Conservation (phyloP, 2,888 invertebrate genomes). For the Sycophila texana region DNA sequence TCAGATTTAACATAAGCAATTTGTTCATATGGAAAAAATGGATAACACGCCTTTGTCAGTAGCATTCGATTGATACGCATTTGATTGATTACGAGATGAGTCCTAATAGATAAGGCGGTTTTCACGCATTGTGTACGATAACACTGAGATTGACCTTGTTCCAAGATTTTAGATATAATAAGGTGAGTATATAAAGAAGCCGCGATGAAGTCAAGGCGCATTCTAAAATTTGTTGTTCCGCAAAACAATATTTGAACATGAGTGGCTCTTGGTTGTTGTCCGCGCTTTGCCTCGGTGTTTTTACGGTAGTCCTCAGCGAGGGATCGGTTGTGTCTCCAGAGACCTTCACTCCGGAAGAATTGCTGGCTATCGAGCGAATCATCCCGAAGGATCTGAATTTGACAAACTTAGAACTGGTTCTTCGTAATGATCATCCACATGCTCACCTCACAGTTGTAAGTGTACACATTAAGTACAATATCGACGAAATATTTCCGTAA, state of each 20-base stretch:
- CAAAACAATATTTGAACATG: neutral
- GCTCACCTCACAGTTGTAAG: constrained; percentile 32
- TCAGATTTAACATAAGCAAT: neutral
- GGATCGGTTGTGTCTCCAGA: constrained; percentile 4
- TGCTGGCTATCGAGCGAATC: neutral
- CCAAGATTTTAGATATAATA: neutral
- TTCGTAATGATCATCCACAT: constrained; percentile 18
- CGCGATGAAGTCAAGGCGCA: neutral
- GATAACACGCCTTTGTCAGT: neutral
- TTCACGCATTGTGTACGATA: neutral
- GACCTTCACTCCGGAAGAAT: neutral
- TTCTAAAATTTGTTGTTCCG: neutral
- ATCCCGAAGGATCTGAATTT: constrained; percentile 29
- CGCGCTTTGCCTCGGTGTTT: neutral
- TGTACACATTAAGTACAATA: neutral
- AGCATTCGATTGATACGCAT: neutral
- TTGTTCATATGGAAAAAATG: neutral
- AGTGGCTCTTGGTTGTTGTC: neutral
- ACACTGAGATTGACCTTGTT: neutral
- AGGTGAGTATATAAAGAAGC: constrained; percentile 7
- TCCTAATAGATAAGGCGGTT: neutral
- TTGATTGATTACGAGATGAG: constrained; percentile 7
- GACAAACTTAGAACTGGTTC: neutral
- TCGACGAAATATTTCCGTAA: too few species aligned
- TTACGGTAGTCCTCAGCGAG: neutral